Conservation (phyloP, 2,113 vertebrate genomes). For the Procavia capensis region DNA sequence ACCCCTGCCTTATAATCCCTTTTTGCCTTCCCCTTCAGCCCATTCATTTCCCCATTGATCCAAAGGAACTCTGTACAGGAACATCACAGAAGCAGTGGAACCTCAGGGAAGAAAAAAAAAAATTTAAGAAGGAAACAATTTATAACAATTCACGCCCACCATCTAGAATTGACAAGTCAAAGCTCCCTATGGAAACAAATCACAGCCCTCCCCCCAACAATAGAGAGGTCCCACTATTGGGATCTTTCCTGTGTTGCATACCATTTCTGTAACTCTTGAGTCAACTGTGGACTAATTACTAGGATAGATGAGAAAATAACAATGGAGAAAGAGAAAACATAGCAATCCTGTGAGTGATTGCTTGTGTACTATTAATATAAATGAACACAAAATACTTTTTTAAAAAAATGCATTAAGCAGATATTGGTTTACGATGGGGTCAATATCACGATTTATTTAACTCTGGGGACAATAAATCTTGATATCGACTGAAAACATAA, state of each 20-base stretch:
- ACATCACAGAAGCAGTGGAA: constrained; percentile 38
- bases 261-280: constrained; percentile 76
- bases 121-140: constrained; percentile 25
- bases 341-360: constrained; percentile 83
- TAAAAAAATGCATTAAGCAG: constrained; percentile 87
- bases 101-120: neutral
- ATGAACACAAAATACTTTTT: constrained; percentile 89
- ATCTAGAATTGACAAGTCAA: neutral
- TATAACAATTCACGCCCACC: constrained; percentile 13
- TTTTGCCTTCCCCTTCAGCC: neutral
- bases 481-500: constrained; percentile 89
- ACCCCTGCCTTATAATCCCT: constrained; percentile 51
- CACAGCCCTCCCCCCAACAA: constrained; percentile 54
- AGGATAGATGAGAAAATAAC: constrained; percentile 82
- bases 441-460: constrained; percentile 92
- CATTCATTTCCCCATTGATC: neutral
- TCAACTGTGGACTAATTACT: constrained; percentile 81
- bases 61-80: neutral
- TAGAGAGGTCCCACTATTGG: constrained; percentile 58
- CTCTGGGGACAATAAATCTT: constrained; percentile 89
- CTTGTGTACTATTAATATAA: constrained; percentile 88
- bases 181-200: constrained; percentile 77
- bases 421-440: constrained; percentile 89
- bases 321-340: constrained; percentile 83
- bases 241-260: constrained; percentile 62